phyloP scores from a whole-genome alignment of 2,888 invertebrate genomes.

The Lordiphosa fenestrarum region DNA sequence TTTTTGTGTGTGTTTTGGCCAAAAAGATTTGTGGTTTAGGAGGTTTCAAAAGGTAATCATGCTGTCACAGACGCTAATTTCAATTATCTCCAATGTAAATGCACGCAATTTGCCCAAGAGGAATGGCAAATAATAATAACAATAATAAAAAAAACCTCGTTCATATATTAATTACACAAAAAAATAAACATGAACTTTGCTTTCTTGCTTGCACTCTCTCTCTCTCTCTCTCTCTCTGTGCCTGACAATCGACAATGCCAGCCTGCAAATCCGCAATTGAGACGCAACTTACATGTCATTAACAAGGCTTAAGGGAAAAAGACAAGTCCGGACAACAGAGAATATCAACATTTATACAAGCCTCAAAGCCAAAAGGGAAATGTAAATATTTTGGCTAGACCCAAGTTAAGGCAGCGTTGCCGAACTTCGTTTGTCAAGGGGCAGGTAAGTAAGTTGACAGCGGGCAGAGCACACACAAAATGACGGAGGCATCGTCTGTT shows the following conservation, averaged over 20 bases:
- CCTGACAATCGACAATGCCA: conserved; percentile 64
- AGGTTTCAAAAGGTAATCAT: conserved; percentile 61
- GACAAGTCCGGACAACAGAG: conserved; percentile 22
- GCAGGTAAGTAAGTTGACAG: not conserved
- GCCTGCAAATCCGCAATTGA: conserved; percentile 73
- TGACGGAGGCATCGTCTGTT: conserved; percentile 1
- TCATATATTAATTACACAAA: conserved; percentile 37
- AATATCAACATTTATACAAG: conserved; percentile 36
- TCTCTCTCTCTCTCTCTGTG: conserved; percentile 6
- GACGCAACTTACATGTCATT: conserved; percentile 73
- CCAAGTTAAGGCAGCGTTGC: conserved; percentile 34
- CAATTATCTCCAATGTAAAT: conserved; percentile 68
- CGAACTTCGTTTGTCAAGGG: conserved; percentile 24
- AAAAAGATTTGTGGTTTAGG: conserved; percentile 49
- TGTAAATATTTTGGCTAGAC: conserved; percentile 39
- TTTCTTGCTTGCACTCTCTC: conserved; percentile 12
- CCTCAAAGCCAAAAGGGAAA: conserved; percentile 24
- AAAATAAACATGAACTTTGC: conserved; percentile 27
- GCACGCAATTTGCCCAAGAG: conserved; percentile 62
- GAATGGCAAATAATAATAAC: not conserved
- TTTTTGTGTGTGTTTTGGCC: conserved; percentile 38
- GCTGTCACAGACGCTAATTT: conserved; percentile 71
- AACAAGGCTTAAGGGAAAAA: conserved; percentile 52
- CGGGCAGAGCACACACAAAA: not conserved
- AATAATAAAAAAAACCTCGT: not conserved